Conservation (phyloP, 2,797 vertebrate genomes). For the Intellagama lesueurii region DNA sequence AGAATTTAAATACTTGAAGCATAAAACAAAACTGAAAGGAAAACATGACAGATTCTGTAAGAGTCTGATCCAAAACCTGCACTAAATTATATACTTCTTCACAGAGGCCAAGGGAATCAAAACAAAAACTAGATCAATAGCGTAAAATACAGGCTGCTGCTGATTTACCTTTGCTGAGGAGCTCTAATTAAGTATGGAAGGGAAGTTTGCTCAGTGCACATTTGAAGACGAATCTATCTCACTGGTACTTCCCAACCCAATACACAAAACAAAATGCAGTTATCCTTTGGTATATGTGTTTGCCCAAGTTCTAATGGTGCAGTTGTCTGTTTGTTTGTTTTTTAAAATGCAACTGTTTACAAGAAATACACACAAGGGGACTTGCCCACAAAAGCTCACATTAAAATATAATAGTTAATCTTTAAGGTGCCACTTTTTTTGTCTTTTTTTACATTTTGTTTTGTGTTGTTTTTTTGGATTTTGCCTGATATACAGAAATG, state of each 20-base stretch:
- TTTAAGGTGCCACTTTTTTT: too few species aligned
- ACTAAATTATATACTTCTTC: slow-evolving; percentile 9
- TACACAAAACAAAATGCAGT: neutral
- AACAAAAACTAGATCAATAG: neutral
- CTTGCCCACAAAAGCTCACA: too few species aligned
- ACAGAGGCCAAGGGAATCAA: neutral
- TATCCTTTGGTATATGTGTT: neutral
- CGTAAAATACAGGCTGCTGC: fast-evolving
- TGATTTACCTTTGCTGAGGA: neutral
- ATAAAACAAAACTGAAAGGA: slow-evolving; percentile 22
- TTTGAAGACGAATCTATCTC: neutral
- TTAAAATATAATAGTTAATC: neutral
- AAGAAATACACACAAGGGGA: neutral
- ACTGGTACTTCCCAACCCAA: neutral
- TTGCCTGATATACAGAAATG: neutral
- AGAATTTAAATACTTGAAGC: slow-evolving; percentile 28
- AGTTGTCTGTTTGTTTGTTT: neutral
- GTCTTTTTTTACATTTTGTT: too few species aligned
- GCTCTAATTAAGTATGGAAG: too few species aligned
- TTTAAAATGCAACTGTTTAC: neutral
- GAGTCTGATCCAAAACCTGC: neutral
- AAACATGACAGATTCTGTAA: neutral
- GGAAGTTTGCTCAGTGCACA: neutral
- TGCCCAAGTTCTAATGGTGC: neutral
- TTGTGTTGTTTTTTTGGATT: too few species aligned